Evolutionary conservation across 2,888 invertebrate genomes (phyloP).

Genomic region (Pyrocoelia pectoralis): DNA sequence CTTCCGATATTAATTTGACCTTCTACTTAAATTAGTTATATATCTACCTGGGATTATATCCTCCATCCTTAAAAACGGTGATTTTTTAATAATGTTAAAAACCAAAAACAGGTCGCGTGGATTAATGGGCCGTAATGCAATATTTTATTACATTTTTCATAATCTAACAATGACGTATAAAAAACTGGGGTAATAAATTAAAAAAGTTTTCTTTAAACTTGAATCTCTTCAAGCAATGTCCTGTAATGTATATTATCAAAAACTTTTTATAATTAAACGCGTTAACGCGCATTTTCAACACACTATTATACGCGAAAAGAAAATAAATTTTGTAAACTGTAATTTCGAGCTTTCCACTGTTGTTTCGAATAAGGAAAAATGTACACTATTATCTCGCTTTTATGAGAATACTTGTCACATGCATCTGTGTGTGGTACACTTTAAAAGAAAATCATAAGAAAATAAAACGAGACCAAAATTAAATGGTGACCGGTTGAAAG

Average conservation of each 20-base stretch:
- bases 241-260: background rate
- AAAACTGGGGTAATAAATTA: background rate
- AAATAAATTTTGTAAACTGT: no score
- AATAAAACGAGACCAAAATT: background rate
- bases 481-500: background rate
- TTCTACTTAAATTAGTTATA: background rate
- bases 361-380: no score
- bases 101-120: background rate
- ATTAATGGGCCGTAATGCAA: background rate
- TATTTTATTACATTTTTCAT: constrained; percentile 9
- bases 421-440: no score
- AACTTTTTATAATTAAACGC: background rate
- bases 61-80: background rate
- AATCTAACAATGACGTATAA: background rate
- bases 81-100: background rate
- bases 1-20: background rate
- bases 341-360: no score
- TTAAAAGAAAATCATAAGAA: background rate
- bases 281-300: background rate
- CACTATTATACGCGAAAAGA: no score
- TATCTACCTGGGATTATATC: background rate
- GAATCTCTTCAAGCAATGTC: constrained; percentile 1
- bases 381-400: no score
- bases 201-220: constrained; percentile 1
- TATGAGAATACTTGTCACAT: no score